A percentile compares a stretch with the other conserved stretches of the same genome.
Evolutionary conservation across 2,888 invertebrate genomes (phyloP).

Genomic region (Ceraclea dissimilis): DNA sequence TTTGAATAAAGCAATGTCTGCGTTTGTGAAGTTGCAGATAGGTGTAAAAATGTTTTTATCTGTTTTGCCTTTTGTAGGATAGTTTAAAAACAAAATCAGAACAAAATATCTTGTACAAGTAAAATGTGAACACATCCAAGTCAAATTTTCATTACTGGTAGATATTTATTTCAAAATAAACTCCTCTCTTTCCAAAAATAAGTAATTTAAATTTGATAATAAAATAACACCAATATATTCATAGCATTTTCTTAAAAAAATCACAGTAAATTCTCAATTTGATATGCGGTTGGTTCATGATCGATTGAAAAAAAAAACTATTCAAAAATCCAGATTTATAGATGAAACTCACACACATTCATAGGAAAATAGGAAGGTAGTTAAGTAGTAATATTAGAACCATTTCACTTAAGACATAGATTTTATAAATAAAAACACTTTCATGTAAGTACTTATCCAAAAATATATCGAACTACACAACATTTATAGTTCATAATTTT

Average conservation of each 20-base stretch:
- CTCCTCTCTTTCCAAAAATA: neutral
- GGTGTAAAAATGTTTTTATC: no score
- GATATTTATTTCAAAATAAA: neutral
- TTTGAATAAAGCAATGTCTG: no score
- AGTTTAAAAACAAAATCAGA: no score
- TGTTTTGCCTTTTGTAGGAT: no score
- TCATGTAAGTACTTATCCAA: no score
- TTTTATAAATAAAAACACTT: neutral
- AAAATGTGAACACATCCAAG: neutral
- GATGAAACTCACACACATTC: slow-evolving; percentile 15
- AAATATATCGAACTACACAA: no score
- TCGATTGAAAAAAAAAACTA: neutral
- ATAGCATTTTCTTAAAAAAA: neutral
- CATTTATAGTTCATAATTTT: no score
- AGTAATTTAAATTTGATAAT: neutral
- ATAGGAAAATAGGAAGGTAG: slow-evolving; percentile 9
- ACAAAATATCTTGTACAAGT: no score
- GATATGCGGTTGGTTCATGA: no score
- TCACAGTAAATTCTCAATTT: neutral
- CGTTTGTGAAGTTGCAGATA: no score
- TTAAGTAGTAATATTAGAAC: slow-evolving; percentile 6
- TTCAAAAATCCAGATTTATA: neutral
- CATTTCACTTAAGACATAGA: slow-evolving; percentile 14
- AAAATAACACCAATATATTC: neutral
- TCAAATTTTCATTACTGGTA: neutral